Conservation (phyloP, 2,113 vertebrate genomes). For the Lasiurus borealis region DNA sequence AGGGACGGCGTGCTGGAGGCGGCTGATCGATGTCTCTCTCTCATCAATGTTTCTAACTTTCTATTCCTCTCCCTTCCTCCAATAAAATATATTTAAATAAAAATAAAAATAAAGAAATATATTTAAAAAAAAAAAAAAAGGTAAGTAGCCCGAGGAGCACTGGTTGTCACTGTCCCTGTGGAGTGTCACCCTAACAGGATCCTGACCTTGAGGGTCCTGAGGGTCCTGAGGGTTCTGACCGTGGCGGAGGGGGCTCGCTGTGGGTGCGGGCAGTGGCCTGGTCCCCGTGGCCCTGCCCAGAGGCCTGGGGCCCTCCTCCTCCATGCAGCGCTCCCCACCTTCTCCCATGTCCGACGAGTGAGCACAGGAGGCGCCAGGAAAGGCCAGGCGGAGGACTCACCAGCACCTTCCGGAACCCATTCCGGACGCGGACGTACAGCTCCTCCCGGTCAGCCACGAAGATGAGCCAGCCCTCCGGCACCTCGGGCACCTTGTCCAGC, state of each 20-base stretch:
- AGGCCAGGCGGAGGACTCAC: conserved; percentile 82
- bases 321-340: neutral
- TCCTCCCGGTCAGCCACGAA: conserved; percentile 92
- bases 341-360: rapidly evolving
- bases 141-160: rapidly evolving
- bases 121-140: no score
- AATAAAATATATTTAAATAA: no score
- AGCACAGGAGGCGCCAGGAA: neutral
- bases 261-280: neutral
- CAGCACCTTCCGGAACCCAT: conserved; percentile 93
- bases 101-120: no score
- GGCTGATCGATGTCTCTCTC: no score
- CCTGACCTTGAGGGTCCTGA: no score
- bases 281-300: neutral
- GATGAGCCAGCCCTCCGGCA: conserved; percentile 92
- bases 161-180: rapidly evolving
- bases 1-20: no score
- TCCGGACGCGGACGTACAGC: conserved; percentile 91
- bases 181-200: neutral
- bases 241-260: neutral
- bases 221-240: neutral
- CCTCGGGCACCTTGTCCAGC: conserved; percentile 86
- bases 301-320: neutral
- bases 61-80: no score
- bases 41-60: no score